phyloP scores from a whole-genome alignment of 2,888 invertebrate genomes.

The Dione vanillae region DNA sequence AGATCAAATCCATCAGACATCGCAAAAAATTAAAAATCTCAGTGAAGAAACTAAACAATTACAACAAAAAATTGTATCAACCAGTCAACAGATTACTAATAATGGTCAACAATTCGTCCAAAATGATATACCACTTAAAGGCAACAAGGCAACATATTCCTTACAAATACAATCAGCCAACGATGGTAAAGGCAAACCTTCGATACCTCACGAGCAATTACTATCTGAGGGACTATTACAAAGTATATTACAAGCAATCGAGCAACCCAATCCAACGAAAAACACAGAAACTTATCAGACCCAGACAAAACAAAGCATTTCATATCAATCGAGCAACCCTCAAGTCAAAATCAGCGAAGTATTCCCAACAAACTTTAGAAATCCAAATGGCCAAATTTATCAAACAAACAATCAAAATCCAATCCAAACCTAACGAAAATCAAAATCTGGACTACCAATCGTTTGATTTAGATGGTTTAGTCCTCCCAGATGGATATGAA shows the following conservation, averaged over 20 bases:
- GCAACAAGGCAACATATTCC: constrained; percentile 87
- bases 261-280: constrained; percentile 81
- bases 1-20: constrained; percentile 73
- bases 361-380: constrained; percentile 89
- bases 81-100: constrained; percentile 62
- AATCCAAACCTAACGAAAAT: constrained; percentile 22
- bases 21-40: constrained; percentile 70
- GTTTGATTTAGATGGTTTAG: constrained; percentile 62
- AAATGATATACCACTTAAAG: constrained; percentile 78
- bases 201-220: constrained; percentile 89
- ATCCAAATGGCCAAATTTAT: constrained; percentile 22
- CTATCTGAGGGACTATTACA: constrained; percentile 91
- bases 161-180: constrained; percentile 90
- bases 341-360: constrained; percentile 32
- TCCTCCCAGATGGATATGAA: constrained; percentile 75
- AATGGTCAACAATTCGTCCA: constrained; percentile 51
- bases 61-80: constrained; percentile 70
- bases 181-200: constrained; percentile 73
- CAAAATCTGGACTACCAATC: constrained; percentile 27
- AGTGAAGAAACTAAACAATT: constrained; percentile 72
- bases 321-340: constrained; percentile 5
- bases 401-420: constrained; percentile 12
- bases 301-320: constrained; percentile 8
- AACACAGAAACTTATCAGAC: constrained; percentile 32
- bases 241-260: constrained; percentile 92